Conservation (phyloP, 2,888 invertebrate genomes). For the Ennomos fuscantarius region DNA sequence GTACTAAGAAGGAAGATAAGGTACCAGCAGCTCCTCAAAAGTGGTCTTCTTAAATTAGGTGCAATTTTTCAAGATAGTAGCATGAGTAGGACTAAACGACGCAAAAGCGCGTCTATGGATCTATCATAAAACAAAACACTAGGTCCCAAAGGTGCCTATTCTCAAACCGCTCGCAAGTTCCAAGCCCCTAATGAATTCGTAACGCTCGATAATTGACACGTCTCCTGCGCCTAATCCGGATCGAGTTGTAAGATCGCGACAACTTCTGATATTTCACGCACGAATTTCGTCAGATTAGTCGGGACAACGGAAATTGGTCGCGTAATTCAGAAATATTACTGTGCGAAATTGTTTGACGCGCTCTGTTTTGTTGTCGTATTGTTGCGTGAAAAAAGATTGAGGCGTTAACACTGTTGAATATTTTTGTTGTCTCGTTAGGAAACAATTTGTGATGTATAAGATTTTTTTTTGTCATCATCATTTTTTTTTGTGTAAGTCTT, state of each 20-base stretch:
- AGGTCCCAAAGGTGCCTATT: conserved; percentile 29
- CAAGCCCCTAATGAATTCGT: conserved; percentile 56
- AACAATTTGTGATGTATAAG: conserved; percentile 11
- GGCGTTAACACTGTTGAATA: conserved; percentile 12
- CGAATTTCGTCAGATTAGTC: conserved; percentile 53
- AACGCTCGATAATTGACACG: conserved; percentile 70
- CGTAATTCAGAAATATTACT: conserved; percentile 31
- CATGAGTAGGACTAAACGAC: too few relatives aligned
- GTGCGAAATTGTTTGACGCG: conserved; percentile 21
- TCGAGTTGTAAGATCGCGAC: conserved; percentile 57
- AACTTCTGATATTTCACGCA: conserved; percentile 75
- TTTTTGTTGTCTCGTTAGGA: conserved; percentile 7
- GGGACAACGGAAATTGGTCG: conserved; percentile 45
- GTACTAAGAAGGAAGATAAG: too few relatives aligned
- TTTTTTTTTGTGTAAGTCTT: too few relatives aligned
- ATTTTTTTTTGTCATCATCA: background rate
- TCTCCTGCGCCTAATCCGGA: conserved; percentile 58
- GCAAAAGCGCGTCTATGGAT: too few relatives aligned
- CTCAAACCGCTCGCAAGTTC: conserved; percentile 27
- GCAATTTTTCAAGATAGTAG: too few relatives aligned
- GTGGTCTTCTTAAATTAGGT: too few relatives aligned
- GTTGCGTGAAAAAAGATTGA: too few relatives aligned
- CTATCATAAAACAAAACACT: conserved; percentile 13
- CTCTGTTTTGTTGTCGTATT: conserved; percentile 14
- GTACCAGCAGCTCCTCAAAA: too few relatives aligned